Evolutionary conservation across 2,888 invertebrate genomes (phyloP).

Genomic region (Drosophila parthenogenetica): DNA sequence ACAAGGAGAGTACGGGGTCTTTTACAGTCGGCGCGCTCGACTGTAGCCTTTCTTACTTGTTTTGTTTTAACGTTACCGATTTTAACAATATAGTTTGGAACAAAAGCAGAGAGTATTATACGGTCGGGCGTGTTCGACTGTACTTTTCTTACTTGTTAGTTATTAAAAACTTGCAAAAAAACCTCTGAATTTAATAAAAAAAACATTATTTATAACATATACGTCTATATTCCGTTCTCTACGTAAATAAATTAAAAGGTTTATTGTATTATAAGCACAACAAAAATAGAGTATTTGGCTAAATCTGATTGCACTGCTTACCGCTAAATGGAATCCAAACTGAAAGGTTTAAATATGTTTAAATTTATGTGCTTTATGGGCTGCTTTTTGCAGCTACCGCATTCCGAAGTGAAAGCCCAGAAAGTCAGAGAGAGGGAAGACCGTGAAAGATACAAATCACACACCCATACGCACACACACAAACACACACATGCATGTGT

Average conservation of each 20-base stretch:
- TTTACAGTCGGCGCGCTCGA: no score
- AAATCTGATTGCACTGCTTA: constrained; percentile 60
- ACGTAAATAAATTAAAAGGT: constrained; percentile 13
- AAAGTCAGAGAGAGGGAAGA: constrained; percentile 40
- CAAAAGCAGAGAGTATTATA: no score
- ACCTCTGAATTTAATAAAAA: constrained; percentile 15
- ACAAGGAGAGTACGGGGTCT: no score
- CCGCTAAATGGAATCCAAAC: constrained; percentile 58
- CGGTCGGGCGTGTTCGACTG: no score
- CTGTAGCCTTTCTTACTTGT: no score
- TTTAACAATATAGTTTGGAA: no score
- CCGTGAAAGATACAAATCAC: constrained; percentile 39
- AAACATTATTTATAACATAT: constrained; percentile 6
- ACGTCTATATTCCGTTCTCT: constrained; percentile 11
- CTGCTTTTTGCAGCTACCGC: constrained; percentile 68
- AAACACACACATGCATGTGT: constrained; percentile 11
- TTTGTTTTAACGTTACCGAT: no score
- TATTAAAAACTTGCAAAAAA: constrained; percentile 3
- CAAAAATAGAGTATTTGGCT: constrained; percentile 47
- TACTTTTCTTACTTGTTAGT: no score
- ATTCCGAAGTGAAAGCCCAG: constrained; percentile 75
- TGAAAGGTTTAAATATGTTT: constrained; percentile 41
- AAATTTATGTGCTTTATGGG: constrained; percentile 60
- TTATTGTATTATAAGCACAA: constrained; percentile 3
- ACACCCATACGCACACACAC: constrained; percentile 2